Conservation (phyloP, 2,797 vertebrate species). For the Pelodytes ibericus region DNA sequence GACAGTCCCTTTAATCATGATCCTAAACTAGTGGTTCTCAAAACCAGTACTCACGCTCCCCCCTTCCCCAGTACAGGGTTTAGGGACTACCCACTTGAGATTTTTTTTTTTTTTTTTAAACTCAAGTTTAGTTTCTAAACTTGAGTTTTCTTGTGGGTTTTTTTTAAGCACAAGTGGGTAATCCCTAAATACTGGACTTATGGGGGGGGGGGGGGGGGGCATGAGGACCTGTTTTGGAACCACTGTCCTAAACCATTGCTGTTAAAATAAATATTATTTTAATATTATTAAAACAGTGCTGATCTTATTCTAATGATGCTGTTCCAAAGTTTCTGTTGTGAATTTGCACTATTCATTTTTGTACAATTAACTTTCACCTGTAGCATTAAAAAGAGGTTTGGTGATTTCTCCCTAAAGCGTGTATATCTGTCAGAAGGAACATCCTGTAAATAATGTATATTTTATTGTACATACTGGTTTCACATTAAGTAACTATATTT, state of each 20-base stretch:
- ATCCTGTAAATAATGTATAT: constrained; percentile 79
- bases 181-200: no score
- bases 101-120: no score
- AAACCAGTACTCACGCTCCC: no score
- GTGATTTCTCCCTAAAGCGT: constrained; percentile 66
- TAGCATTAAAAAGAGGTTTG: constrained; percentile 59
- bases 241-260: constrained; percentile 64
- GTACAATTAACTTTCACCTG: constrained; percentile 67
- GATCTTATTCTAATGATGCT: constrained; percentile 65
- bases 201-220: no score
- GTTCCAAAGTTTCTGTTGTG: constrained; percentile 74
- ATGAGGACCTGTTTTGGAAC: no score
- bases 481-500: constrained; percentile 85
- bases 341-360: constrained; percentile 77
- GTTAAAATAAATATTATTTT: constrained; percentile 73
- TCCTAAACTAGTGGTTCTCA: no score
- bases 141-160: no score
- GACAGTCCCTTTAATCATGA: no score
- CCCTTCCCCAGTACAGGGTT: no score
- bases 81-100: no score
- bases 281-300: constrained; percentile 71
- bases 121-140: no score
- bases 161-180: no score
- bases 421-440: constrained; percentile 66
- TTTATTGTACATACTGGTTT: constrained; percentile 80